Percentiles rank a stretch among this genome's conserved stretches.
Evolutionary conservation across 35 echinoderm and acorn worm species (phyloP).

Genomic region (Holothuria glaberrima): DNA sequence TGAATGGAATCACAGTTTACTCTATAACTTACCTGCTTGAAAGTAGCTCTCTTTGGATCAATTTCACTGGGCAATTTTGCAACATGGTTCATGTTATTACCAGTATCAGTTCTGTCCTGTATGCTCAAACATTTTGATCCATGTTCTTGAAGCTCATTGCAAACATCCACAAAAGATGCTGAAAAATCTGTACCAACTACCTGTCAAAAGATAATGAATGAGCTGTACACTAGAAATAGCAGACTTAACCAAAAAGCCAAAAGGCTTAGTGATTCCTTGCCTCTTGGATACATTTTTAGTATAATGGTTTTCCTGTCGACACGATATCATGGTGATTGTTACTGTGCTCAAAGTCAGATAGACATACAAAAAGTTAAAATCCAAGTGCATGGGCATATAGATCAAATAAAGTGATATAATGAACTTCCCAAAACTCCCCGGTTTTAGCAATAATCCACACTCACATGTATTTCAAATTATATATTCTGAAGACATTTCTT

Average conservation of each 20-base stretch:
- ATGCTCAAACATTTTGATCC: constrained; percentile 15
- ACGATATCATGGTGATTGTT: no score
- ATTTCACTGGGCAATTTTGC: constrained; percentile 34
- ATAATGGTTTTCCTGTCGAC: no score
- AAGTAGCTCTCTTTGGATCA: constrained; percentile 32
- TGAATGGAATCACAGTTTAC: no score
- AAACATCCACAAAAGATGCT: constrained; percentile 48
- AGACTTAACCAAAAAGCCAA: background rate
- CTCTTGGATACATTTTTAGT: no score
- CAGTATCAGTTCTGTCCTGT: background rate
- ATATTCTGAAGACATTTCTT: no score
- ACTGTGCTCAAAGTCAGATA: no score
- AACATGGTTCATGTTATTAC: background rate
- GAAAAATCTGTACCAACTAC: constrained; percentile 72
- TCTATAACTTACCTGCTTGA: constrained; percentile 68
- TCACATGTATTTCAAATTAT: no score
- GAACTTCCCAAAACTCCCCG: no score
- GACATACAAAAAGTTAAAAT: no score
- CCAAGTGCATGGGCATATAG: no score
- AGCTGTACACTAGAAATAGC: background rate
- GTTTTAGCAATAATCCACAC: no score
- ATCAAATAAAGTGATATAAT: no score
- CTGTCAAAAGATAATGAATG: constrained; percentile 30
- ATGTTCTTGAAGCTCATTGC: constrained; percentile 50
- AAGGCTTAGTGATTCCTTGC: background rate